Conservation (phyloP, 2,113 vertebrate species). For the Crotalus helleri region DNA sequence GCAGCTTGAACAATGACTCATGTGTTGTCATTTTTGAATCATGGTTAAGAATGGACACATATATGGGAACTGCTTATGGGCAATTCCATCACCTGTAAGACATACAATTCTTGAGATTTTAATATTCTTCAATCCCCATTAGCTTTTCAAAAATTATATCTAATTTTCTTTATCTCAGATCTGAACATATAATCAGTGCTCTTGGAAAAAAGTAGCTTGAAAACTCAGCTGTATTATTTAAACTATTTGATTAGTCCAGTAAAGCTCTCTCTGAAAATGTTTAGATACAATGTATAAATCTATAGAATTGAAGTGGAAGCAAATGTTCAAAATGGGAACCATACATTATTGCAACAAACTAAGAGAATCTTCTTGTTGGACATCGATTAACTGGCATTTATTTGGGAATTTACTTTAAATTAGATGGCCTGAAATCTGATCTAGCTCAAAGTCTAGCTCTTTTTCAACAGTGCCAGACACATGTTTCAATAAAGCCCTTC, state of each 20-base stretch:
- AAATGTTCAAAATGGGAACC: neutral
- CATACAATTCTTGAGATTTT: neutral
- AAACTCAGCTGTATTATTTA: neutral
- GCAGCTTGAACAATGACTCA: neutral
- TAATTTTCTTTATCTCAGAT: neutral
- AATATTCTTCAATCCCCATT: neutral
- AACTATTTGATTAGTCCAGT: neutral
- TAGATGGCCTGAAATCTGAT: neutral
- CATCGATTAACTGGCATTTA: neutral
- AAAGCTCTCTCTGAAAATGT: neutral
- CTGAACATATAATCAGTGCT: neutral
- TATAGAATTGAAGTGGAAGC: neutral
- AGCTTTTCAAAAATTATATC: neutral
- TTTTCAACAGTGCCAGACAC: neutral
- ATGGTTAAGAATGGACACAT: neutral
- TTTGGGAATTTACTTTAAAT: neutral
- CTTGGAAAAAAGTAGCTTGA: neutral
- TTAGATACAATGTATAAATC: neutral
- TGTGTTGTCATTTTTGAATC: neutral
- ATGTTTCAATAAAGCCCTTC: neutral
- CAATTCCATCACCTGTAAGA: neutral
- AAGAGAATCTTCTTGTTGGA: neutral
- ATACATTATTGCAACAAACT: neutral
- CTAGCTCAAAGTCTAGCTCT: neutral
- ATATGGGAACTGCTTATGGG: neutral